These are phyloP conservation scores for Apocrypta bakeri DNA, from an alignment of 1,140 invertebrate species.

Conservation along the genomic window DNA sequence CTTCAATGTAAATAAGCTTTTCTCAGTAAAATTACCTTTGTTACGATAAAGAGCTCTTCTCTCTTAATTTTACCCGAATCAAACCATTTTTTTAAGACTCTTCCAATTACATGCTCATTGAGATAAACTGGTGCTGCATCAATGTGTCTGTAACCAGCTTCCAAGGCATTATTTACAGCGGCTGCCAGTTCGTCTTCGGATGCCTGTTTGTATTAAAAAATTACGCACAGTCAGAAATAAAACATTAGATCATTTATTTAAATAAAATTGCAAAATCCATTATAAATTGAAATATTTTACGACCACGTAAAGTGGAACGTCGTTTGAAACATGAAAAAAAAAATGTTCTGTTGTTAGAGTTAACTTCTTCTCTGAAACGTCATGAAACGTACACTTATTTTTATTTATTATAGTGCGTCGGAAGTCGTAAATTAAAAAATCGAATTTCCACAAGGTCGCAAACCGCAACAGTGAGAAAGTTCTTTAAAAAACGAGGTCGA, in stretches of 20 bases:
- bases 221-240: slow-evolving; percentile 28
- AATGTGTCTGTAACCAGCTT: slow-evolving; percentile 82
- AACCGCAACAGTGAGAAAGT: neutral
- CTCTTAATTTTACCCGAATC: slow-evolving; percentile 77
- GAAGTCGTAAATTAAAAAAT: neutral
- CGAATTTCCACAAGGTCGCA: neutral
- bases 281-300: neutral
- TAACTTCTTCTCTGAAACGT: neutral
- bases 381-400: too few relatives aligned
- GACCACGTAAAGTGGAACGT: too few relatives aligned
- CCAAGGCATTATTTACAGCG: slow-evolving; percentile 77
- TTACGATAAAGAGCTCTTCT: slow-evolving; percentile 82
- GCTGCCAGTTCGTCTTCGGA: slow-evolving; percentile 73
- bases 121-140: slow-evolving; percentile 80
- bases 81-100: slow-evolving; percentile 78
- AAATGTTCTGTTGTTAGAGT: too few relatives aligned
- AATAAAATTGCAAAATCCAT: neutral
- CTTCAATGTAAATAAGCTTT: neutral
- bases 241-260: too few relatives aligned
- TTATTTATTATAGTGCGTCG: too few relatives aligned
- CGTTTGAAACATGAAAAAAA: too few relatives aligned
- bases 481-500: neutral
- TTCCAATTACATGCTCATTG: slow-evolving; percentile 79
- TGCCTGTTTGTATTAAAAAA: slow-evolving; percentile 66
- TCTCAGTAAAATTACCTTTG: slow-evolving; percentile 74